Evolutionary conservation across 2,888 invertebrate species (phyloP).

Genomic region (Eilema griseolum): DNA sequence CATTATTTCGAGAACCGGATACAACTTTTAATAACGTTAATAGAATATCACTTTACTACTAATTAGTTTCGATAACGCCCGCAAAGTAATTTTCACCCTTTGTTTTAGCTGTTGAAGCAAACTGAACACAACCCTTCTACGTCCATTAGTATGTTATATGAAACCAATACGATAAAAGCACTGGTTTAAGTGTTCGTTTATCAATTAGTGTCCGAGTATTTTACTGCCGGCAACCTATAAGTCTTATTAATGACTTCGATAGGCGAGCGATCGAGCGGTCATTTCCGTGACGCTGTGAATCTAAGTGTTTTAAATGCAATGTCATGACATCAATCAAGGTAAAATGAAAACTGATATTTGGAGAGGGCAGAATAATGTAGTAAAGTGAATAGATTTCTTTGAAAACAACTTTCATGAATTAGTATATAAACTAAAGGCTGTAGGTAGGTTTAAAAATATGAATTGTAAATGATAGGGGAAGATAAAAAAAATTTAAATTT

Average conservation of each 20-base stretch:
- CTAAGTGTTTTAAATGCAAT: conserved; percentile 42
- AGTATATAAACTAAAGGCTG: conserved; percentile 13
- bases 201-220: conserved; percentile 67
- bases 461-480: conserved; percentile 11
- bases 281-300: conserved; percentile 28
- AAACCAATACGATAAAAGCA: conserved; percentile 71
- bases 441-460: not conserved
- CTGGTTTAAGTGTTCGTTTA: conserved; percentile 58
- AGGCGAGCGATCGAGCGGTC: conserved; percentile 42
- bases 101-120: conserved; percentile 35
- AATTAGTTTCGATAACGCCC: conserved; percentile 36
- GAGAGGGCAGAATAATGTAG: conserved; percentile 21
- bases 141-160: conserved; percentile 69
- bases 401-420: conserved; percentile 23
- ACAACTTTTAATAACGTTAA: conserved; percentile 36
- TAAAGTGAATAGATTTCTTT: conserved; percentile 33
- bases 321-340: conserved; percentile 46
- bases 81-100: conserved; percentile 32
- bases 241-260: conserved; percentile 41
- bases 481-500: not conserved
- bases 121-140: conserved; percentile 61
- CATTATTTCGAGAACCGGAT: conserved; percentile 5
- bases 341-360: conserved; percentile 30
- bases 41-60: conserved; percentile 28
- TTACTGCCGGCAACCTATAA: conserved; percentile 46